These are phyloP conservation scores for Catharus minimus DNA, from an alignment of 2,113 vertebrate species.

Conservation along the genomic window DNA sequence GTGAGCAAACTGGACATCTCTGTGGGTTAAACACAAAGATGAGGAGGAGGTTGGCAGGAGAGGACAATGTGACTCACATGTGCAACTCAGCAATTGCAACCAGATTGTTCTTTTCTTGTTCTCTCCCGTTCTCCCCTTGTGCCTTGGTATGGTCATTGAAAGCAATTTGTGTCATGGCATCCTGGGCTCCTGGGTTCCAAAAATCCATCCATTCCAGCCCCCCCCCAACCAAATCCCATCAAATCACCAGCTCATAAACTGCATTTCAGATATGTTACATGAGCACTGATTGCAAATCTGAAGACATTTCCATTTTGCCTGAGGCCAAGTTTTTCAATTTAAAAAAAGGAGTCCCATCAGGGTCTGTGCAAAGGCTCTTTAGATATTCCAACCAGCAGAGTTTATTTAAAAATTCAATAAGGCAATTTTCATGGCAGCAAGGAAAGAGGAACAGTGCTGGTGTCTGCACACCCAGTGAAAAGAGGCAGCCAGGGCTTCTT, in stretches of 20 bases:
- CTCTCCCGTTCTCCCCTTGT: neutral
- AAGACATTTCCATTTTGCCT: slow-evolving; percentile 70
- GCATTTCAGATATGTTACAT: slow-evolving; percentile 64
- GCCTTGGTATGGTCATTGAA: neutral
- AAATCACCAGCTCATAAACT: slow-evolving; percentile 39
- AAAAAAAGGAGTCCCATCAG: slow-evolving; percentile 46
- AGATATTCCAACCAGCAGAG: slow-evolving; percentile 66
- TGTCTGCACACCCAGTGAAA: neutral
- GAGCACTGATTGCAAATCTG: slow-evolving; percentile 72
- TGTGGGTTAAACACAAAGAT: neutral
- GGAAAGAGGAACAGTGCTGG: slow-evolving; percentile 13
- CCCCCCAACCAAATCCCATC: slow-evolving; percentile 37
- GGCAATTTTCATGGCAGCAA: slow-evolving; percentile 69
- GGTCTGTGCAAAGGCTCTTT: slow-evolving; percentile 64
- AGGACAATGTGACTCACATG: neutral
- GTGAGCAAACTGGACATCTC: neutral
- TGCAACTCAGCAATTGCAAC: neutral
- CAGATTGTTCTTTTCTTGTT: neutral
- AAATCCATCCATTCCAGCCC: neutral
- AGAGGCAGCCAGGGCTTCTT: neutral
- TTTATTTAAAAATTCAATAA: slow-evolving; percentile 80
- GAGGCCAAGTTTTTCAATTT: slow-evolving; percentile 73
- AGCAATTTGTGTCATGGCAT: neutral
- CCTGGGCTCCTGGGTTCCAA: neutral
- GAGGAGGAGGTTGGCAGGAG: neutral